phyloP scores from a whole-genome alignment of 2,888 invertebrate species.

The Capitulum mitella region DNA sequence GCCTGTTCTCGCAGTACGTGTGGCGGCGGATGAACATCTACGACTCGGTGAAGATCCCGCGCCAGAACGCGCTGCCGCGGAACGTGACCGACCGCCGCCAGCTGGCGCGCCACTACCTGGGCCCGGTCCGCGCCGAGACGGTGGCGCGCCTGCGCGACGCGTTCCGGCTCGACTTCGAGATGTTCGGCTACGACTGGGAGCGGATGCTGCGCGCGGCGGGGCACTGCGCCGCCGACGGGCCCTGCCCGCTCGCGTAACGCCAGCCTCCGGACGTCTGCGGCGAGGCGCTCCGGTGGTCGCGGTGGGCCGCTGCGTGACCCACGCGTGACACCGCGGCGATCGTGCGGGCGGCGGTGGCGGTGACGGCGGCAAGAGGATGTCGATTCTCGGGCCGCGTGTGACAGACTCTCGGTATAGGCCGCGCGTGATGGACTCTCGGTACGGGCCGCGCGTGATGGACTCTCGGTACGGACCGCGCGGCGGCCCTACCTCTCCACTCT shows the following conservation, averaged over 20 bases:
- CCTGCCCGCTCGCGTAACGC: neutral
- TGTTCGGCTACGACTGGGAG: constrained; percentile 35
- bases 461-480: too few species aligned
- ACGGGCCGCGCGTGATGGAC: too few species aligned
- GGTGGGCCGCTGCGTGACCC: neutral
- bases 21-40: constrained; percentile 32
- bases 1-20: constrained; percentile 33
- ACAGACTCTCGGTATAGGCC: too few species aligned
- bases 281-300: neutral
- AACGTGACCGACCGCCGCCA: neutral
- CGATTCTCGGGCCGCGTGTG: too few species aligned
- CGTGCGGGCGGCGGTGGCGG: neutral
- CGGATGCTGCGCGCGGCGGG: constrained; percentile 31
- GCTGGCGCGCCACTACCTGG: constrained; percentile 28
- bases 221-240: constrained; percentile 27
- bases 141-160: constrained; percentile 29
- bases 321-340: neutral
- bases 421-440: too few species aligned
- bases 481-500: too few species aligned
- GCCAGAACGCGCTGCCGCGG: constrained; percentile 27
- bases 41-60: constrained; percentile 28
- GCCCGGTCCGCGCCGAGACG: constrained; percentile 27
- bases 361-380: neutral
- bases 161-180: constrained; percentile 32
- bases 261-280: neutral